These are phyloP conservation scores for Ptychobarbus kaznakovi DNA, from an alignment of 2,797 vertebrate species.

Conservation along the genomic window DNA sequence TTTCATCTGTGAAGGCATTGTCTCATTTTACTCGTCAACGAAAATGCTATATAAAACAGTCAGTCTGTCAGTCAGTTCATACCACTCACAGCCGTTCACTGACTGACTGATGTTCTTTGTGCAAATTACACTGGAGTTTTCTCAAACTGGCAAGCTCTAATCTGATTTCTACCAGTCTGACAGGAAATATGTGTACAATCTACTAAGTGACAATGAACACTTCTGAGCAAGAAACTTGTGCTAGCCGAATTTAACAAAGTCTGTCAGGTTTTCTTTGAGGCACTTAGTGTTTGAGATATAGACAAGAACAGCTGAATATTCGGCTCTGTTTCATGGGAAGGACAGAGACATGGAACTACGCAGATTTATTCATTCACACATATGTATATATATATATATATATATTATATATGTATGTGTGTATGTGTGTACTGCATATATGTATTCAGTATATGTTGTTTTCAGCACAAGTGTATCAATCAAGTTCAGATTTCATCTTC, in stretches of 20 bases:
- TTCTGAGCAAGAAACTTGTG: not conserved
- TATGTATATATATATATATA: no score
- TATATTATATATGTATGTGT: no score
- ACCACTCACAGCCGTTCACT: not conserved
- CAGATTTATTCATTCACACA: no score
- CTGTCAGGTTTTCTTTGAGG: not conserved
- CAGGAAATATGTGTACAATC: conserved; percentile 18
- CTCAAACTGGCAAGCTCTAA: not conserved
- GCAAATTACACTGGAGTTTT: not conserved
- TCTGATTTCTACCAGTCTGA: conserved; percentile 1
- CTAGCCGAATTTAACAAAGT: not conserved
- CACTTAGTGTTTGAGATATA: not conserved
- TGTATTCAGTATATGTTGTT: no score
- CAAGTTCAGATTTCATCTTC: not conserved
- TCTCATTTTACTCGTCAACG: not conserved
- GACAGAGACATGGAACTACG: not conserved
- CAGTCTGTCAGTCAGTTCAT: not conserved
- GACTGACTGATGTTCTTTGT: conserved; percentile 1
- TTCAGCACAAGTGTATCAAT: not conserved
- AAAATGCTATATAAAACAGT: not conserved
- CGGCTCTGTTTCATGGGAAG: not conserved
- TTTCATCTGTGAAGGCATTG: not conserved
- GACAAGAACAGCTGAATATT: not conserved
- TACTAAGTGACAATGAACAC: not conserved
- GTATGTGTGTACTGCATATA: no score